These are phyloP conservation scores for Chionodraco myersi DNA, from an alignment of 2,113 vertebrate species.

Conservation along the genomic window DNA sequence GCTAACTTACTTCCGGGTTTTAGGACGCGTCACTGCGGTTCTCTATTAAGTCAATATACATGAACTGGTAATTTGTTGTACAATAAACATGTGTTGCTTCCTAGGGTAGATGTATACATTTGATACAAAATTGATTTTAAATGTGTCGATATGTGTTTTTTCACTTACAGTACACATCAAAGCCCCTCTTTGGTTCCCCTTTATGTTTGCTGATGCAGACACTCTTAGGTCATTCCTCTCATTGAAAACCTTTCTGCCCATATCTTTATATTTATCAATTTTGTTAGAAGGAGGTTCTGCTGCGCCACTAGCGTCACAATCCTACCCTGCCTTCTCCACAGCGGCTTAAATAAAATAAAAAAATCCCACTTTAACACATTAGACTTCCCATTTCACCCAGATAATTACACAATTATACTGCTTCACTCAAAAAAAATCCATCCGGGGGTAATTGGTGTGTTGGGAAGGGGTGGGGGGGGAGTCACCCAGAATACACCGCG, in stretches of 20 bases:
- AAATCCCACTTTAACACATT: constrained; percentile 94
- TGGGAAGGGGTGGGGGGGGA: constrained; percentile 66
- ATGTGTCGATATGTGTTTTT: too few species aligned
- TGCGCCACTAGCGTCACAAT: constrained; percentile 78
- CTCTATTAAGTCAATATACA: too few species aligned
- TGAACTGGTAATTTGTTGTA: too few species aligned
- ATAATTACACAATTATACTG: constrained; percentile 97
- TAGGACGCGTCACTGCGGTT: too few species aligned
- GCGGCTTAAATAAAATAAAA: constrained; percentile 81
- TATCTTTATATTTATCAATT: constrained; percentile 65
- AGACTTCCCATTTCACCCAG: constrained; percentile 94
- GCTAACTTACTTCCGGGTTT: too few species aligned
- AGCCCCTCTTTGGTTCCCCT: too few species aligned
- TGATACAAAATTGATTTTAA: too few species aligned
- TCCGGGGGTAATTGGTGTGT: constrained; percentile 94
- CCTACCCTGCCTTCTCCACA: constrained; percentile 56
- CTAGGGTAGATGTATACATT: too few species aligned
- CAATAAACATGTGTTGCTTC: too few species aligned
- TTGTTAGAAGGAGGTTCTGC: constrained; percentile 67
- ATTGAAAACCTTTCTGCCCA: constrained; percentile 53
- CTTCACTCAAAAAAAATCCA: constrained; percentile 92
- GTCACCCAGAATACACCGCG: constrained; percentile 91
- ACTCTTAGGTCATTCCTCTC: constrained; percentile 40
- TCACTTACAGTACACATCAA: too few species aligned
- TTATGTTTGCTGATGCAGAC: too few species aligned